Base-by-base conservation (phyloP, 2,797 vertebrate species). In the Stomatorhinus walkeri region DNA sequence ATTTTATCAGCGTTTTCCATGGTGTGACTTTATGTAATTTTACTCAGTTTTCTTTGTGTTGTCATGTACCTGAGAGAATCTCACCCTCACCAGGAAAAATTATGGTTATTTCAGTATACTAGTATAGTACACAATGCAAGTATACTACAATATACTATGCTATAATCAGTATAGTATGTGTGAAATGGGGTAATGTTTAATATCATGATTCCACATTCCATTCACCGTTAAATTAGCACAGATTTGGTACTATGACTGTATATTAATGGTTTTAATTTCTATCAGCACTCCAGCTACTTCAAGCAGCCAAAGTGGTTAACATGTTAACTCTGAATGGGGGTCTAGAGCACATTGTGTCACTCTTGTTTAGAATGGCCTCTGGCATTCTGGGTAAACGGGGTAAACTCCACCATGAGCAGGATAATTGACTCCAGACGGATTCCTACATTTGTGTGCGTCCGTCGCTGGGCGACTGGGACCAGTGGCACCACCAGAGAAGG, bases 381-480 rank as follows among this genome's bases (percentile, higher is more conserved):
- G 91, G 79, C 79, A 43, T 48, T 83, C 79, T 83, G 43, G 46
- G 19, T 46, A 91, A 91, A 90, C 84, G 90, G 90, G 93, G 91
- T 90, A 92, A 93, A 94, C 92, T 90, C 90, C 12, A 94, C 91
- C 90, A 90, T 10, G 88, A 91, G 83, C 92, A 91, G 85, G 92
- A 94, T 94, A 95, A 95, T 95, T 95, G 94, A 95, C 95, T 95
- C 92, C 93, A 92, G 92, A 91, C 91, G 90, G 94, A 95, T 96
- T 91, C 94, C 93, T 94, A 91, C 88, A 92, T 94, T 95, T 95
- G 95, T 96, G 89, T 91, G 1, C 84, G 88, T 85, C 89, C 24
- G 94, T 96, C 93, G 92, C 95, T 90, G 89, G 93, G 95, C 91
- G 93, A 94, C 93, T 51, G 90, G 68, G 92, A 90, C 90, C 90